Conservation (phyloP, 2,888 invertebrate species). For the Zeuzera pyrina region DNA sequence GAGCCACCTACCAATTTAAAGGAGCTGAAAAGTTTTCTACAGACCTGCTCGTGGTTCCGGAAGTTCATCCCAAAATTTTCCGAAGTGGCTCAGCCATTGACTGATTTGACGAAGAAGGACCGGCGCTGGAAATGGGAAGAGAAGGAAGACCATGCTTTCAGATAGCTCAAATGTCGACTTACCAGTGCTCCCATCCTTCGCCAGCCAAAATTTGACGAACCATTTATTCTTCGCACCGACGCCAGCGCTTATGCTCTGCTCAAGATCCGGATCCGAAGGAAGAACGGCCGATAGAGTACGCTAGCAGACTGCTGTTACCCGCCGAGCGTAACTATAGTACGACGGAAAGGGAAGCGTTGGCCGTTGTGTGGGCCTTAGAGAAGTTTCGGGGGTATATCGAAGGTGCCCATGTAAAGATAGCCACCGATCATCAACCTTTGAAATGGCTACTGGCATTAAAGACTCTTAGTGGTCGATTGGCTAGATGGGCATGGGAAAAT, state of each 20-base stretch:
- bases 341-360: slow-evolving; percentile 31
- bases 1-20: no score
- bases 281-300: slow-evolving; percentile 21
- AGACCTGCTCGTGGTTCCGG: no score
- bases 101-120: no score
- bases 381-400: slow-evolving; percentile 42
- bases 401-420: slow-evolving; percentile 25
- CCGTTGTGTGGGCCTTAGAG: slow-evolving; percentile 29
- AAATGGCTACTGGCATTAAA: slow-evolving; percentile 37
- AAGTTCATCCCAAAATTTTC: no score
- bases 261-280: slow-evolving; percentile 3
- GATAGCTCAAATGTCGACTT: no score
- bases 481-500: slow-evolving; percentile 46
- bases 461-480: slow-evolving; percentile 39
- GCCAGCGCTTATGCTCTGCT: slow-evolving; percentile 15
- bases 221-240: slow-evolving; percentile 22
- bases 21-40: no score
- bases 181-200: no score
- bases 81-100: no score
- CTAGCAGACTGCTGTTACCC: slow-evolving; percentile 13
- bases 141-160: no score
- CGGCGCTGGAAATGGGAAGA: no score
- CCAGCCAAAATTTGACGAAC: slow-evolving; percentile 13
- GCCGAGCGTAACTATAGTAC: slow-evolving; percentile 29
- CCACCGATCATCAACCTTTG: no score